Conservation (phyloP, 2,888 invertebrate genomes). For the Hypolimnas misippus region DNA sequence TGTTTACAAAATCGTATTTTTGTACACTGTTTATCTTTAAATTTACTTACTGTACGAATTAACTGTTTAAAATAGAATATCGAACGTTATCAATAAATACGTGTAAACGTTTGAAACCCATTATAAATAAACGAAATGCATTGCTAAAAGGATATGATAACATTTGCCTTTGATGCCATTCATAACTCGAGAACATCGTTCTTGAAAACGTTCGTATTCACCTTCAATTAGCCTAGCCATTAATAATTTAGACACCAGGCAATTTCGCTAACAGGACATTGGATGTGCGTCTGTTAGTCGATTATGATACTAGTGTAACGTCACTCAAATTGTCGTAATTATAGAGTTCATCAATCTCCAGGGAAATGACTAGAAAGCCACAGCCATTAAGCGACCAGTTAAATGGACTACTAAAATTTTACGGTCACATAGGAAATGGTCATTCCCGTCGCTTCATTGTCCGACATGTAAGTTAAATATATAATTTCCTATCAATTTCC, state of each 20-base stretch:
- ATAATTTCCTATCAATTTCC: too few species aligned
- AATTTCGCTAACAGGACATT: constrained; percentile 3
- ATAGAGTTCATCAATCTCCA: constrained; percentile 25
- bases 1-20: too few species aligned
- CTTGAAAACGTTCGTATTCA: constrained; percentile 16
- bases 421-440: constrained; percentile 3
- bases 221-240: constrained; percentile 28
- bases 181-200: constrained; percentile 22
- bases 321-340: constrained; percentile 23
- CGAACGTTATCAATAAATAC: not conserved
- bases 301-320: constrained; percentile 6
- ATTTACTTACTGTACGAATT: not conserved
- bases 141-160: constrained; percentile 37
- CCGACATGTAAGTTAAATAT: not conserved
- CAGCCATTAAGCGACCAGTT: constrained; percentile 13
- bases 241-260: constrained; percentile 18
- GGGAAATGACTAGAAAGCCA: constrained; percentile 20
- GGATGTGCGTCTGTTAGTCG: constrained; percentile 3
- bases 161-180: constrained; percentile 25
- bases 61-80: not conserved
- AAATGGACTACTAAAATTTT: constrained; percentile 16
- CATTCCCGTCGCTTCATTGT: not conserved
- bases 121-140: constrained; percentile 24
- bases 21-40: not conserved
- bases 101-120: constrained; percentile 10